phyloP scores from a whole-genome alignment of 2,797 vertebrate species.

The Notolabrus celidotus region DNA sequence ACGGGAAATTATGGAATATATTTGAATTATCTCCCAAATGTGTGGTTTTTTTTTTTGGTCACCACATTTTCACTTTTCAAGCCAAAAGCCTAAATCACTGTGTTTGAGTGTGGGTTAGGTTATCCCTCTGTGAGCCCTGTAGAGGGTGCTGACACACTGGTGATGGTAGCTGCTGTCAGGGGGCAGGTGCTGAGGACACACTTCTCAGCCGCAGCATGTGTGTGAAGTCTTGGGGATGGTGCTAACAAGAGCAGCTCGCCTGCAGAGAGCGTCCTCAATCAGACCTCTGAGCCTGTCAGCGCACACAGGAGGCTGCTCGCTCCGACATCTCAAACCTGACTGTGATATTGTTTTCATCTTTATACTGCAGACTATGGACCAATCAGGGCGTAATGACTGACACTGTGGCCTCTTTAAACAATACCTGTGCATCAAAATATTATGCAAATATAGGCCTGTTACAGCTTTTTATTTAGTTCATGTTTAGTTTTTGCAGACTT shows the following conservation, averaged over 20 bases:
- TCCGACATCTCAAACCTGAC: background rate
- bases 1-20: background rate
- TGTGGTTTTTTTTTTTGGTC: background rate
- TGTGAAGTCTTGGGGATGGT: slow-evolving; percentile 63
- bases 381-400: background rate
- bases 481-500: too few relatives aligned
- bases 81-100: background rate
- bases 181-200: slow-evolving; percentile 52
- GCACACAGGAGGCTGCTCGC: background rate
- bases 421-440: too few relatives aligned
- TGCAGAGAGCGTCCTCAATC: slow-evolving; percentile 45
- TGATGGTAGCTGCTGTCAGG: slow-evolving; percentile 26
- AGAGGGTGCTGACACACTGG: slow-evolving; percentile 63
- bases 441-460: too few relatives aligned
- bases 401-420: too few relatives aligned
- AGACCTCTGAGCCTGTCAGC: slow-evolving; percentile 20
- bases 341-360: background rate
- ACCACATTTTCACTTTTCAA: background rate
- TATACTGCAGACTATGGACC: too few relatives aligned
- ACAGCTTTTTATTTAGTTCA: too few relatives aligned
- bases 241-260: slow-evolving; percentile 66
- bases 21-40: background rate
- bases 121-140: slow-evolving; percentile 17
- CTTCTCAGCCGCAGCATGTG: slow-evolving; percentile 70
- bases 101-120: background rate